A percentile compares a stretch with the other conserved stretches of the same genome.
Conservation (phyloP, 2,888 invertebrate species). For the Hemaris fuciformis region DNA sequence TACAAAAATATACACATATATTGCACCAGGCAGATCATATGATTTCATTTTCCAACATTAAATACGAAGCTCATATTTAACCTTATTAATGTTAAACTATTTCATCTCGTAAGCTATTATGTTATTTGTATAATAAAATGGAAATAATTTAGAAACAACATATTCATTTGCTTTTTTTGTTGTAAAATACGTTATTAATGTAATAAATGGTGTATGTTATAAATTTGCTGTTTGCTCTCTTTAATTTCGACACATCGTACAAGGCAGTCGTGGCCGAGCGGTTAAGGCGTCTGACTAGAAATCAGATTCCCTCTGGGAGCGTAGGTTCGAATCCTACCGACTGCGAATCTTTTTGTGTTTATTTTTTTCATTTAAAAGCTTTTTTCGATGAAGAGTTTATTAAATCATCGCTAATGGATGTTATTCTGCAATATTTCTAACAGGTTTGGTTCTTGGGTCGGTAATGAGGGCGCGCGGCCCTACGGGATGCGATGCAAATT, state of each 20-base stretch:
- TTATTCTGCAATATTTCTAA: not conserved
- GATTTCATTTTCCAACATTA: too few species aligned
- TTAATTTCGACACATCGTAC: fast-evolving
- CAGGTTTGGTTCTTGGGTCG: not conserved
- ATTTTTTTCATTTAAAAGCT: not conserved
- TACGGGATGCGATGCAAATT: constrained; percentile 24
- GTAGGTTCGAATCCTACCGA: constrained; percentile 95
- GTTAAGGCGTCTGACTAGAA: constrained; percentile 95
- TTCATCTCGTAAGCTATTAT: too few species aligned
- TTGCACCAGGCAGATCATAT: too few species aligned
- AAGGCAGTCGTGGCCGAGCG: constrained; percentile 91
- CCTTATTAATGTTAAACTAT: too few species aligned
- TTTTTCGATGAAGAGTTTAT: constrained; percentile 16
- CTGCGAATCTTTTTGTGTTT: constrained; percentile 78
- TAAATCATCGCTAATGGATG: not conserved
- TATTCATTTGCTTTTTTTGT: too few species aligned
- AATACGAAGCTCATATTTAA: too few species aligned
- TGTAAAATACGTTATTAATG: too few species aligned
- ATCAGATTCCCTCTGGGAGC: constrained; percentile 95
- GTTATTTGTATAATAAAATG: too few species aligned
- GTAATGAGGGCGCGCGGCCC: not conserved
- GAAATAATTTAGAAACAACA: too few species aligned
- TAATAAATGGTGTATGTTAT: too few species aligned
- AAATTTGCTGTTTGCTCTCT: too few species aligned
- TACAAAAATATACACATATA: too few species aligned